Base-by-base conservation (phyloP, 2,888 invertebrate species). In the Eilema griseolum region DNA sequence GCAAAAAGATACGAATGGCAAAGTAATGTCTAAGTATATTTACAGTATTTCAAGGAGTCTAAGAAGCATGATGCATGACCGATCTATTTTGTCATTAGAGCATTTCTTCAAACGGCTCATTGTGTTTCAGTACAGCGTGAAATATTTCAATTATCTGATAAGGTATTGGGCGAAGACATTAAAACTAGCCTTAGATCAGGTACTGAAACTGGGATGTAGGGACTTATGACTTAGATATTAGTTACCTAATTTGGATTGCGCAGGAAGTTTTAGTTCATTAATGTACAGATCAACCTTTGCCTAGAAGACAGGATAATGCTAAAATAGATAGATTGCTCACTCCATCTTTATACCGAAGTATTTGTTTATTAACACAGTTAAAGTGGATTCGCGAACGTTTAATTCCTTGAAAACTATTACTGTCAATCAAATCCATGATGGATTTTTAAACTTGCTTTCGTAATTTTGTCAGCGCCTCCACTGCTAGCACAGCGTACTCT, bases 51-150 rank as follows among this genome's bases (percentile, higher is more conserved):
- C 83, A 83, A 84, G 77, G 80, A 87, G 83, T 82, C 78, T 76
- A 28, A 79, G 74, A 74, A 83, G 80, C 85, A 79, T 85, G 85
- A 84, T 83, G 7, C 75, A 79, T 85, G 85, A 84, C 83, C 74
- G 75, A 73, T 76, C 81, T 79, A 89, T 88, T 33, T 33, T 89
- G 88, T 88, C 76, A 77, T 78, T 71, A 73, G 80, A 80, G 69
- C 80, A 81, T 92, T 91, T 86, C 80, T 88, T 86, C 89, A 89
- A 89, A 85, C 84, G 85, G 79, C 80, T 87, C 85, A 83, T 86
- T 87, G 86, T 83, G 78, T 85, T 84, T 83, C 88, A 86, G 79
- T 86, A 85, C 85, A 83, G 87, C 87, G 82, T 86, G 79, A 83
- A 63, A 59, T 16, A 16, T 16, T 28, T 28, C 11, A 16, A 26